Percentiles rank a stretch among this genome's conserved stretches.
Conservation (phyloP, 37 sponge, comb jelly and placozoan species). For the Agelas oroides region DNA sequence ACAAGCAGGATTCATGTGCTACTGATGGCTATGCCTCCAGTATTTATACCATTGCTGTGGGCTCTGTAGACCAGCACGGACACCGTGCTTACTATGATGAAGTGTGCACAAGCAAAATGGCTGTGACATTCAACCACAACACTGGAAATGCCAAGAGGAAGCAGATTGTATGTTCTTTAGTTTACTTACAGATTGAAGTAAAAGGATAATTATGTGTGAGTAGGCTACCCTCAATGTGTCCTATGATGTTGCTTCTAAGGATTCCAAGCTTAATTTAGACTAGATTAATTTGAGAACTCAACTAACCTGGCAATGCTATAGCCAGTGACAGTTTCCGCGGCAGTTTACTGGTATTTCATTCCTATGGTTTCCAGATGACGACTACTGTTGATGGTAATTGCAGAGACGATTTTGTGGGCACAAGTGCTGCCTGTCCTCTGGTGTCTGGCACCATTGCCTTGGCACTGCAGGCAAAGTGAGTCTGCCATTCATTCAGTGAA, state of each 20-base stretch:
- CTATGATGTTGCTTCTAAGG: too few species aligned
- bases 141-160: slow-evolving; percentile 40
- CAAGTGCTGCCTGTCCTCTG: slow-evolving; percentile 78
- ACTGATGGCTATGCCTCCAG: slow-evolving; percentile 93
- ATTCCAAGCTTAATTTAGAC: too few species aligned
- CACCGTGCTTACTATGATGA: slow-evolving; percentile 86
- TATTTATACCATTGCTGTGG: slow-evolving; percentile 90
- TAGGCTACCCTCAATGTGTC: too few species aligned
- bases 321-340: too few species aligned
- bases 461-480: slow-evolving; percentile 88
- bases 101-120: slow-evolving; percentile 85
- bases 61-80: slow-evolving; percentile 77
- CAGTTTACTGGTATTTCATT: too few species aligned
- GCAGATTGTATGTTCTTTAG: slow-evolving; percentile 55
- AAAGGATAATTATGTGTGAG: too few species aligned
- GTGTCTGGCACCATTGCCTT: slow-evolving; percentile 72
- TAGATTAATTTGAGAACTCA: too few species aligned
- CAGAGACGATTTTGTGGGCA: slow-evolving; percentile 51
- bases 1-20: slow-evolving; percentile 79
- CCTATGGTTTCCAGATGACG: slow-evolving; percentile 51
- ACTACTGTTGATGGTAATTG: slow-evolving; percentile 39
- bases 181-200: not conserved
- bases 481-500: not conserved
- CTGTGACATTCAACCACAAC: slow-evolving; percentile 70
- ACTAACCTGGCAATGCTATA: too few species aligned